Evolutionary conservation across 2,888 invertebrate species (phyloP).

Genomic region (Papilio gigon): DNA sequence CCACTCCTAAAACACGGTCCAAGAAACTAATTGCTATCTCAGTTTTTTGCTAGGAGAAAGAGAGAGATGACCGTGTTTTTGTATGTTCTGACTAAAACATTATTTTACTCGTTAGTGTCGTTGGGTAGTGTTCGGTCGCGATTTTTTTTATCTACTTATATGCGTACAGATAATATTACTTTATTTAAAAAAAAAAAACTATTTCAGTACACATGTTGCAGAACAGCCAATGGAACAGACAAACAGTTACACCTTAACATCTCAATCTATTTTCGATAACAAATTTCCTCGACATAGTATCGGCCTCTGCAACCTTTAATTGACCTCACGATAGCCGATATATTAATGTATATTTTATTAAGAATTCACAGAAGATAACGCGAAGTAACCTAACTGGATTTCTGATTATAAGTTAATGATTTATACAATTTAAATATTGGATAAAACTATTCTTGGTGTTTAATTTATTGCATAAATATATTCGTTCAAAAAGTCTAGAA

Average conservation of each 20-base stretch:
- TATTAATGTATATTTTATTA: constrained; percentile 32
- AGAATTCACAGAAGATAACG: constrained; percentile 28
- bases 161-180: too few relatives aligned
- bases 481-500: background rate
- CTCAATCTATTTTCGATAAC: constrained; percentile 3
- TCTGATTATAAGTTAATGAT: constrained; percentile 24
- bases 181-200: too few relatives aligned
- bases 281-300: constrained; percentile 25
- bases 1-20: too few relatives aligned
- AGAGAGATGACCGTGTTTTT: background rate
- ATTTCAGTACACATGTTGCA: too few relatives aligned
- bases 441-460: background rate
- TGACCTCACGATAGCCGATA: constrained; percentile 38
- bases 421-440: background rate
- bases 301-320: constrained; percentile 30
- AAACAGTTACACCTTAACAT: background rate
- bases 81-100: background rate
- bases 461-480: too few relatives aligned
- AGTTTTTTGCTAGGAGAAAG: too few relatives aligned
- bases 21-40: too few relatives aligned
- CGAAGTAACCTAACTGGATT: constrained; percentile 20
- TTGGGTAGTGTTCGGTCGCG: too few relatives aligned
- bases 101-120: too few relatives aligned
- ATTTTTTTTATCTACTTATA: background rate
- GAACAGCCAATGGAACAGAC: background rate